These are phyloP conservation scores for Leucophenga montana DNA, from an alignment of 2,888 invertebrate genomes.

Conservation along the genomic window DNA sequence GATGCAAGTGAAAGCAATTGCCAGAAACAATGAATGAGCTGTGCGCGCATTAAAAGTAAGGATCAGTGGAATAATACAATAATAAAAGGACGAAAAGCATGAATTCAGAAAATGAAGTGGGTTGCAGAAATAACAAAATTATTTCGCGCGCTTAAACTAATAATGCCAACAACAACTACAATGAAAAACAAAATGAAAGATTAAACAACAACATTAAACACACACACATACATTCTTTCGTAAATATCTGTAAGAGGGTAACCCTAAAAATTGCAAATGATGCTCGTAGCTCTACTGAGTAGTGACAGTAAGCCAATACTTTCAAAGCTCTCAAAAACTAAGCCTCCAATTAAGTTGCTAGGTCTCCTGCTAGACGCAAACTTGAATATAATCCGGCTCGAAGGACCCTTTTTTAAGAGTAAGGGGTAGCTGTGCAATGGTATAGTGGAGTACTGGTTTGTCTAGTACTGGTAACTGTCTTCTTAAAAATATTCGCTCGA, in stretches of 20 bases:
- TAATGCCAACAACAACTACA: conserved; percentile 1
- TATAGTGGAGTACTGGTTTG: too few relatives aligned
- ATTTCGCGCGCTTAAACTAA: conserved; percentile 17
- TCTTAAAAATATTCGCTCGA: too few relatives aligned
- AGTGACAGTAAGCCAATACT: too few relatives aligned
- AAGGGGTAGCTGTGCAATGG: too few relatives aligned
- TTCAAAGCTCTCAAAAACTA: too few relatives aligned
- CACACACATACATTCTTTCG: not conserved
- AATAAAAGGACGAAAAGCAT: not conserved
- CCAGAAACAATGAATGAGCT: not conserved
- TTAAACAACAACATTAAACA: not conserved
- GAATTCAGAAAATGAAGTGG: not conserved
- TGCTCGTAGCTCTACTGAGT: too few relatives aligned
- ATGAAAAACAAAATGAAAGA: conserved; percentile 5
- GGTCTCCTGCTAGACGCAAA: too few relatives aligned
- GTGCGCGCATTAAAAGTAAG: not conserved
- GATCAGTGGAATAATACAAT: not conserved
- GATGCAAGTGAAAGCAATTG: not conserved
- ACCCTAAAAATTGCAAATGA: too few relatives aligned
- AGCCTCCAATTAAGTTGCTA: too few relatives aligned
- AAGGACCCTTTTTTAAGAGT: too few relatives aligned
- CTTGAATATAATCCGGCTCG: too few relatives aligned
- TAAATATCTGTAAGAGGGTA: not conserved
- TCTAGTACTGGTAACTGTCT: too few relatives aligned
- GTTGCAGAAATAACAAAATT: conserved; percentile 7